Evolutionary conservation across 53 echinoderm and acorn worm genomes (phyloP), one percentile per base, ranked within the genome.

Genomic region (Paracentrotus lividus): DNA sequence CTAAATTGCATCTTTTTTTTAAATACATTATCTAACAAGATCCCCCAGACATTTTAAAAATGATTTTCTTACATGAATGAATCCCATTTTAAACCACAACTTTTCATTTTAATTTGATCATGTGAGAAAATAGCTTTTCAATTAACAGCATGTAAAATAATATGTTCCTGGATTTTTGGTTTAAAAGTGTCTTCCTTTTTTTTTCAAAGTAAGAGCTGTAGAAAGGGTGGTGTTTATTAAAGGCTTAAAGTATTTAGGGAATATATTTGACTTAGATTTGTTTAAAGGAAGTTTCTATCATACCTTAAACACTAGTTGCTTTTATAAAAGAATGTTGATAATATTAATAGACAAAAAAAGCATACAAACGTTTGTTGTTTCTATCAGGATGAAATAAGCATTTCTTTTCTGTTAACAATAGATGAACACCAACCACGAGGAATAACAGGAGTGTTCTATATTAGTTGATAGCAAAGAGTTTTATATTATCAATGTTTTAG

Each of bases 31-130:
- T 81, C 81, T 81, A 81, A 81, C 47, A 81, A 81, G 45, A n/a
- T 47, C 20, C 47, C n/a, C 9, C 7, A 27, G 49, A 9, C 20
- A 32, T 81, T 81, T 81, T 49, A 34, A 81, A 27, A 81, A 8
- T 81, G 81, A n/a, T n/a, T n/a, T 81, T 47, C 13, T 81, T 38
- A 81, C 81, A 81, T 49, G 47, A 81, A 47, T 47, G 47, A n/a
- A 81, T 81, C 27, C 44, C 13, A n/a, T 32, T 47, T 81, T 27
- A 45, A 81, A 81, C 47, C 23, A 1, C 13, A 72, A 40, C 40
- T 31, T 64, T 13, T 14, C 15, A 3, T 72, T 72, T 72, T 26
- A 29, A 29, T 29, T 27, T 13, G 8, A 27, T 31, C 21, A 4
- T 15, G 15, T 38, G 21, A 40, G 33, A 67, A 8, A 72, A 38